Conservation (phyloP, 2,888 invertebrate genomes). For the Lutraria lutraria region DNA sequence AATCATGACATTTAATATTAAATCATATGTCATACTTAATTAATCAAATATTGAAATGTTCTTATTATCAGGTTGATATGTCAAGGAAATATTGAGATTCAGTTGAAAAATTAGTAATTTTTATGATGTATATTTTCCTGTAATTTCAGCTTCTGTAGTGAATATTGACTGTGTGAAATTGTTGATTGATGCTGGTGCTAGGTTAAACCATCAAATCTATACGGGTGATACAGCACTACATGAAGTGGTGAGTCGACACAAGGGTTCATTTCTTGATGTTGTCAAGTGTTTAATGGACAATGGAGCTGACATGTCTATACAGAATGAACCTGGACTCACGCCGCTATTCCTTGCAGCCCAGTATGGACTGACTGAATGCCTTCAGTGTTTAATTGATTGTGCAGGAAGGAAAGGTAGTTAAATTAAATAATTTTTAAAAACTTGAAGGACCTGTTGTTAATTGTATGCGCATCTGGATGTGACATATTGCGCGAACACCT, state of each 20-base stretch:
- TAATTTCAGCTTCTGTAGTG: constrained; percentile 75
- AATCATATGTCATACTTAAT: no score
- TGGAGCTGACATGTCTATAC: constrained; percentile 77
- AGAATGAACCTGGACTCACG: constrained; percentile 81
- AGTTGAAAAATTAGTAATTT: no score
- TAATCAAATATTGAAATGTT: no score
- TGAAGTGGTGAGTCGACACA: constrained; percentile 74
- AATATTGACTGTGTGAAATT: constrained; percentile 76
- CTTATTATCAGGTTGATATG: no score
- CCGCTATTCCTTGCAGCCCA: constrained; percentile 86
- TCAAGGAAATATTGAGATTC: no score
- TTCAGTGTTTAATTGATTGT: constrained; percentile 79
- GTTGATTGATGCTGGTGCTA: constrained; percentile 78
- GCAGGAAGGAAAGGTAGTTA: constrained; percentile 72
- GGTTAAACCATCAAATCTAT: constrained; percentile 78
- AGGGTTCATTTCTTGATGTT: constrained; percentile 52
- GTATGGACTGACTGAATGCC: constrained; percentile 81
- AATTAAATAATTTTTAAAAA: background rate
- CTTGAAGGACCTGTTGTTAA: background rate
- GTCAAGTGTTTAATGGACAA: constrained; percentile 73
- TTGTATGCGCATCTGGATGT: background rate
- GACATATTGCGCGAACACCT: background rate
- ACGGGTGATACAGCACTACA: constrained; percentile 82
- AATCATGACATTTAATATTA: no score
- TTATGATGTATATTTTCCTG: no score